Percentiles rank a stretch among this genome's conserved stretches.
Conservation (phyloP, 2,888 invertebrate species). For the Phengaris alcon region DNA sequence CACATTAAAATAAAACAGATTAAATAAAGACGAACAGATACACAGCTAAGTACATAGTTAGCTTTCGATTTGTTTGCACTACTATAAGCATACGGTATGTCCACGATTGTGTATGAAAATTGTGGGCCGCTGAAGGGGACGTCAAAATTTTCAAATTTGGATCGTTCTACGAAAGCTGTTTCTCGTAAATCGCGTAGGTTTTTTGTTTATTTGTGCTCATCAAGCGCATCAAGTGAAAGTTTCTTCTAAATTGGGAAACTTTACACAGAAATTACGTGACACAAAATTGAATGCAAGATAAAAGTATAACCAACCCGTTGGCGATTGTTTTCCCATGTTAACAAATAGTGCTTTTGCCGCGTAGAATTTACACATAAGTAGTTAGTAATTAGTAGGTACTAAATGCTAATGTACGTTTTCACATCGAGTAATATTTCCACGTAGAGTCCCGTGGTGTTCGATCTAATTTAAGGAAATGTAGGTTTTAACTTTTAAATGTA, state of each 20-base stretch:
- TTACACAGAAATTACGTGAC: neutral
- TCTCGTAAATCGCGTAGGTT: neutral
- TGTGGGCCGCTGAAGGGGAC: too few species aligned
- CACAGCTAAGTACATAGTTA: too few species aligned
- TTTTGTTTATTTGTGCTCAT: neutral
- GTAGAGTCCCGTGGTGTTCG: slow-evolving; percentile 14
- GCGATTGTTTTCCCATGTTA: neutral
- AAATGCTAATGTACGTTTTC: slow-evolving; percentile 7
- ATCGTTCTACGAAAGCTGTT: too few species aligned
- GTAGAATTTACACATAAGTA: neutral
- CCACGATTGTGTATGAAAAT: too few species aligned
- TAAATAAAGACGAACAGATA: too few species aligned
- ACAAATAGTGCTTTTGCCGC: neutral
- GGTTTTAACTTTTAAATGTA: neutral
- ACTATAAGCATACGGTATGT: too few species aligned
- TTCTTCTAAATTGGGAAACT: neutral
- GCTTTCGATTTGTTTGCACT: too few species aligned
- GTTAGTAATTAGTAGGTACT: neutral
- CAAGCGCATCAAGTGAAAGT: slow-evolving; percentile 12
- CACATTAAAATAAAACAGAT: too few species aligned
- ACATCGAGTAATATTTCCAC: slow-evolving; percentile 1
- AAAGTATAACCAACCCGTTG: neutral
- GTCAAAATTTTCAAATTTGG: too few species aligned
- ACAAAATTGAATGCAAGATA: neutral
- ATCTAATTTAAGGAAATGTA: slow-evolving; percentile 4